Percentiles rank a stretch among this genome's conserved stretches.
Evolutionary conservation across 2,888 invertebrate genomes (phyloP).

Genomic region (Diabrotica balteata): DNA sequence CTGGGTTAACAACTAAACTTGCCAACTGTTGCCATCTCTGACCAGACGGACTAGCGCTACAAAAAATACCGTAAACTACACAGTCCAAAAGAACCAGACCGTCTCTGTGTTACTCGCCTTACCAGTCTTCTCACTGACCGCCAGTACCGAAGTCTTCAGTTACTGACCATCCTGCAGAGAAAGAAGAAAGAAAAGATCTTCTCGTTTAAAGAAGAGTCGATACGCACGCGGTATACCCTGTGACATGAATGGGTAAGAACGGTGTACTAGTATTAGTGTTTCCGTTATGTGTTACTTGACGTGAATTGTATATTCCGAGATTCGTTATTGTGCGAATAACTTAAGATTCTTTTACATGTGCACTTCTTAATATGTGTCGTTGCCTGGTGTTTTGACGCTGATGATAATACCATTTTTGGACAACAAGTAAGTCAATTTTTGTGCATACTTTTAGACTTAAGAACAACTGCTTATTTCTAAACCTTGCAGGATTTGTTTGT

Average conservation of each 20-base stretch:
- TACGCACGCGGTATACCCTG: slow-evolving; percentile 24
- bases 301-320: slow-evolving; percentile 28
- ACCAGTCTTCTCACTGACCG: slow-evolving; percentile 46
- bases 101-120: slow-evolving; percentile 48
- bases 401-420: slow-evolving; percentile 51
- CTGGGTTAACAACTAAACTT: too few relatives aligned
- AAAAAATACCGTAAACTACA: neutral
- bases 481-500: too few relatives aligned
- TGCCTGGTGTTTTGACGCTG: slow-evolving; percentile 43
- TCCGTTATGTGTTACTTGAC: slow-evolving; percentile 48
- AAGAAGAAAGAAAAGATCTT: slow-evolving; percentile 30
- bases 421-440: slow-evolving; percentile 48
- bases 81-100: slow-evolving; percentile 6
- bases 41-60: too few relatives aligned
- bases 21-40: too few relatives aligned
- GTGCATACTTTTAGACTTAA: too few relatives aligned
- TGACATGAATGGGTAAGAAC: slow-evolving; percentile 38
- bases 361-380: slow-evolving; percentile 43
- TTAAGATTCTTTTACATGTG: slow-evolving; percentile 42
- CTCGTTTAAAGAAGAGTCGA: slow-evolving; percentile 20
- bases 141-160: slow-evolving; percentile 45
- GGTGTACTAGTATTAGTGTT: slow-evolving; percentile 43
- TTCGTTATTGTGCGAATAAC: slow-evolving; percentile 36
- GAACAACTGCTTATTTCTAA: too few relatives aligned
- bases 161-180: slow-evolving; percentile 46